phyloP scores from a whole-genome alignment of 2,113 vertebrate species.

The Calyptommatus sinebrachiatus region DNA sequence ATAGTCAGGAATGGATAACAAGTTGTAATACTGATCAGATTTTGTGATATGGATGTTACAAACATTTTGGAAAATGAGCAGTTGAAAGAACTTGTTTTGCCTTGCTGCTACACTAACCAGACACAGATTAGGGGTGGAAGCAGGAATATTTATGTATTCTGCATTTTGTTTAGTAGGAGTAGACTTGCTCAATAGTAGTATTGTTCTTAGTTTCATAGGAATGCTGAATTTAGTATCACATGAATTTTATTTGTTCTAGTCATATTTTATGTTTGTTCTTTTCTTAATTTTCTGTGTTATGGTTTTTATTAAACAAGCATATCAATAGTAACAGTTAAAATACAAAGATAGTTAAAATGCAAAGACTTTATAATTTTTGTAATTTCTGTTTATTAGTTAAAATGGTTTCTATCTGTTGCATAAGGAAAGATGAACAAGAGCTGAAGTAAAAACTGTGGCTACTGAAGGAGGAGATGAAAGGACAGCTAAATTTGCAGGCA shows the following conservation, averaged over 20 bases:
- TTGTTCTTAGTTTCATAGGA: slow-evolving; percentile 17
- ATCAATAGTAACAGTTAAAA: background rate
- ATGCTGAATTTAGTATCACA: background rate
- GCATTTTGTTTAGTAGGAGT: slow-evolving; percentile 4
- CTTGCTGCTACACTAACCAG: background rate
- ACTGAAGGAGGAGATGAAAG: background rate
- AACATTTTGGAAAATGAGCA: background rate
- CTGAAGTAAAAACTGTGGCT: background rate
- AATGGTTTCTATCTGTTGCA: background rate
- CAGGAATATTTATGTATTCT: background rate
- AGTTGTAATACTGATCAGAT: too few species aligned
- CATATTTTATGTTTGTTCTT: background rate
- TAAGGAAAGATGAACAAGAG: background rate
- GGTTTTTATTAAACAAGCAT: background rate
- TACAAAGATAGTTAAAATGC: too few species aligned
- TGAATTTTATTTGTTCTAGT: slow-evolving; percentile 1
- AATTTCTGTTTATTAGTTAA: background rate
- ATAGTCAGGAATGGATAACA: too few species aligned
- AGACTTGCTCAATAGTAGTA: background rate
- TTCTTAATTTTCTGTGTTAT: background rate
- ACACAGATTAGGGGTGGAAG: background rate
- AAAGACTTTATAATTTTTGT: background rate
- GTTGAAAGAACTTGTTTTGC: background rate
- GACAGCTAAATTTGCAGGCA: background rate
- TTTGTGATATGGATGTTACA: too few species aligned